Conservation (phyloP, 2,797 vertebrate species). For the Perdix hodgsoniae region DNA sequence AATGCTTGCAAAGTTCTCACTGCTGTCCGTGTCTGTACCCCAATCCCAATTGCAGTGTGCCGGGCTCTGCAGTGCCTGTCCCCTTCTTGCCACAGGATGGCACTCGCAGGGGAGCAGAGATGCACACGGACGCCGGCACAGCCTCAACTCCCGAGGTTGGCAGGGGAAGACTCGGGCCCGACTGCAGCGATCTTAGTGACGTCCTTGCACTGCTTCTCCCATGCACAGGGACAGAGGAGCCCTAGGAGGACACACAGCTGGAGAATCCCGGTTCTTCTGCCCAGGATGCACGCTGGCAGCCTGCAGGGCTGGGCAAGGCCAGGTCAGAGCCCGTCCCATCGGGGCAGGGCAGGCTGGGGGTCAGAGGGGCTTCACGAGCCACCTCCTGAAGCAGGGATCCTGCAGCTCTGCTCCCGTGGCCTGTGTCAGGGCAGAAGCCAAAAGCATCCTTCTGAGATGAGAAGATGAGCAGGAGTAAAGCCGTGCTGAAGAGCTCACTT, state of each 20-base stretch:
- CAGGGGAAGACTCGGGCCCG: no score
- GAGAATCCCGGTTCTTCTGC: background rate
- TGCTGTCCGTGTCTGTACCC: background rate
- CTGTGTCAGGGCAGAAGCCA: no score
- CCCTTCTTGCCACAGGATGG: background rate
- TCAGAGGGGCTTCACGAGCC: background rate
- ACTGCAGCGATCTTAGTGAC: background rate
- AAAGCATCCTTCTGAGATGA: background rate
- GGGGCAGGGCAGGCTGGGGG: no score
- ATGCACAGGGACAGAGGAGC: rapidly evolving
- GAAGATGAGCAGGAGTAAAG: background rate
- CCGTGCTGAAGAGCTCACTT: no score
- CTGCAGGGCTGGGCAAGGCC: background rate
- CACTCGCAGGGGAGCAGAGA: background rate
- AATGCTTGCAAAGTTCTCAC: background rate
- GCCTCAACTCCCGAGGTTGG: rapidly evolving
- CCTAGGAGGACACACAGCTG: background rate
- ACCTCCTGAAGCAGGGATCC: background rate
- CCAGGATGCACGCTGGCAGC: rapidly evolving
- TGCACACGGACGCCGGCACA: rapidly evolving
- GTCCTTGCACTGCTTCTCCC: background rate
- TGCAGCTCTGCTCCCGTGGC: background rate
- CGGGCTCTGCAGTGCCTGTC: background rate
- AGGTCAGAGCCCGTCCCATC: background rate
- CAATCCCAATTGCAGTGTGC: background rate